These are phyloP conservation scores for Crenichthys baileyi DNA, from an alignment of 2,797 vertebrate genomes.

Conservation along the genomic window DNA sequence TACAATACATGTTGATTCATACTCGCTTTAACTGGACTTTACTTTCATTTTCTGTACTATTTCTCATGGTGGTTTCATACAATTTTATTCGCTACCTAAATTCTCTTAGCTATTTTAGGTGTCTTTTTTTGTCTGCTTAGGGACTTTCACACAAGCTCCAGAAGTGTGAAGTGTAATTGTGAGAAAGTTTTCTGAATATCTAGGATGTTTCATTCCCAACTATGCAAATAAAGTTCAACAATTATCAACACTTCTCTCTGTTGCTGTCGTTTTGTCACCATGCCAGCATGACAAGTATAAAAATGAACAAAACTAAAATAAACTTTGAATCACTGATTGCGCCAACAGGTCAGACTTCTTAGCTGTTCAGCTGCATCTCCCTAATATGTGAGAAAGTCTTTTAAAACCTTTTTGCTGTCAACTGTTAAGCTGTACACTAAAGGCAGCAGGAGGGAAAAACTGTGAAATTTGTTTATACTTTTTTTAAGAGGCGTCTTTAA, in stretches of 20 bases:
- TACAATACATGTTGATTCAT: neutral
- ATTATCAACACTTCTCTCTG: conserved; percentile 11
- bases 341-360: conserved; percentile 29
- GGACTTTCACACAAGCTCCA: conserved; percentile 18
- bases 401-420: conserved; percentile 40
- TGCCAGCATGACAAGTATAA: neutral
- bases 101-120: conserved; percentile 21
- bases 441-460: conserved; percentile 34
- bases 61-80: conserved; percentile 7
- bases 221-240: conserved; percentile 12
- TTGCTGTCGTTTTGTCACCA: conserved; percentile 1
- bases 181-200: conserved; percentile 28
- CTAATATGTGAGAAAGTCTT: conserved; percentile 25
- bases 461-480: conserved; percentile 22
- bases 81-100: conserved; percentile 13
- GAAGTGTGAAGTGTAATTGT: conserved; percentile 44
- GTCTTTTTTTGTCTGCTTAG: conserved; percentile 18
- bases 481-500: neutral
- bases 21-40: neutral
- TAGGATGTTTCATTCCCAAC: conserved; percentile 26
- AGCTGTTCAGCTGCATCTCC: conserved; percentile 12
- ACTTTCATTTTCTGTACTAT: neutral
- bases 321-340: conserved; percentile 15
- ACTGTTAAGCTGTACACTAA: conserved; percentile 58
- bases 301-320: conserved; percentile 10